Evolutionary conservation across 2,797 vertebrate species (phyloP).

Genomic region (Pyrocephalus nanus): DNA sequence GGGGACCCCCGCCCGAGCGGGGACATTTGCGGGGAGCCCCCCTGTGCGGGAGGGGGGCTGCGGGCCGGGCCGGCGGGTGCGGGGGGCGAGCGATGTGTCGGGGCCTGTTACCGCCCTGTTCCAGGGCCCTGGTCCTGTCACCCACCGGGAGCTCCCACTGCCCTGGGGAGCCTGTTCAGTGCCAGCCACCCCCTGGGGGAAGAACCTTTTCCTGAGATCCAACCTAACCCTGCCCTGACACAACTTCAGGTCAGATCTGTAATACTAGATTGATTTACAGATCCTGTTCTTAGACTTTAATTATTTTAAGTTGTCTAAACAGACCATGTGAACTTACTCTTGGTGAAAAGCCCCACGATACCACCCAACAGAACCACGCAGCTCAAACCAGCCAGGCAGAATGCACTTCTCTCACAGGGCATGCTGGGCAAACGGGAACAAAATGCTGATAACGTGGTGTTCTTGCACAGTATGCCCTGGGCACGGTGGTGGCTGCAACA

Average conservation of each 20-base stretch:
- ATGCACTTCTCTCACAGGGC: rapidly evolving
- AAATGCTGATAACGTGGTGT: rapidly evolving
- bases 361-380: rapidly evolving
- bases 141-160: not conserved
- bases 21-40: not conserved
- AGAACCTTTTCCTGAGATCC: not conserved
- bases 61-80: not conserved
- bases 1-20: not conserved
- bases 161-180: not conserved
- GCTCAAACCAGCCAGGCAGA: not conserved
- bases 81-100: rapidly evolving
- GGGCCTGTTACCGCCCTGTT: not conserved
- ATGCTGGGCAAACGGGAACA: rapidly evolving
- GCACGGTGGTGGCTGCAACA: slow-evolving; percentile 87
- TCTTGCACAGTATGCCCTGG: slow-evolving; percentile 83
- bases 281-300: rapidly evolving
- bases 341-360: rapidly evolving
- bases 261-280: not conserved
- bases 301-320: not conserved
- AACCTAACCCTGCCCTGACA: not conserved
- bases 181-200: not conserved
- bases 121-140: not conserved
- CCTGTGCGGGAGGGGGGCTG: not conserved
- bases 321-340: rapidly evolving
- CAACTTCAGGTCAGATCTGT: not conserved